Evolutionary conservation across 2,113 vertebrate genomes (phyloP).

Genomic region (Nibea coibor): DNA sequence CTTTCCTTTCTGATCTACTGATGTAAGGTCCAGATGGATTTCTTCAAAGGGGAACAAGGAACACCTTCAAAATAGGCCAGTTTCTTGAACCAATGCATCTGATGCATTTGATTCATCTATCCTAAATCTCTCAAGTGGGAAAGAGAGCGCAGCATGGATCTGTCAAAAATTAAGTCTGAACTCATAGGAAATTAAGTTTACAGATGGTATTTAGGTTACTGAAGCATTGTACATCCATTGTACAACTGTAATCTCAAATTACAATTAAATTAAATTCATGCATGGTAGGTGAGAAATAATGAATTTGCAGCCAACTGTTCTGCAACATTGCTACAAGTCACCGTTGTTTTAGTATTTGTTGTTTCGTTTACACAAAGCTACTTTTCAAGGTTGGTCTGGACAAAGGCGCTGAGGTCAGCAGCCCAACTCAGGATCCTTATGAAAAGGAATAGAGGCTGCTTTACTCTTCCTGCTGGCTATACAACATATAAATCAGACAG

Average conservation of each 20-base stretch:
- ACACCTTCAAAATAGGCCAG: conserved; percentile 36
- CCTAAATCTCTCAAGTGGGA: conserved; percentile 31
- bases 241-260: neutral
- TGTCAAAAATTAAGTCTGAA: conserved; percentile 52
- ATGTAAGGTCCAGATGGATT: conserved; percentile 31
- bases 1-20: conserved; percentile 9
- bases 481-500: neutral
- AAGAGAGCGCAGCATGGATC: conserved; percentile 18
- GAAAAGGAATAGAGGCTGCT: conserved; percentile 24
- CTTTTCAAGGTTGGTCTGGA: conserved; percentile 9
- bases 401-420: conserved; percentile 23
- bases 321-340: neutral
- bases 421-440: conserved; percentile 3
- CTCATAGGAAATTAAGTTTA: conserved; percentile 38
- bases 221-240: neutral
- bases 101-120: conserved; percentile 10
- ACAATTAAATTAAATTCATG: neutral
- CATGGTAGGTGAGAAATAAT: neutral
- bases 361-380: conserved; percentile 11
- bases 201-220: conserved; percentile 23
- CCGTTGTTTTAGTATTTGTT: conserved; percentile 20
- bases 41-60: conserved; percentile 29
- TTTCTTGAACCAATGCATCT: conserved; percentile 21
- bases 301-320: neutral
- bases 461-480: neutral